A percentile compares a stretch with the other conserved stretches of the same genome.
phyloP scores from a whole-genome alignment of 2,888 invertebrate species.

The Polyommatus iphigenia region DNA sequence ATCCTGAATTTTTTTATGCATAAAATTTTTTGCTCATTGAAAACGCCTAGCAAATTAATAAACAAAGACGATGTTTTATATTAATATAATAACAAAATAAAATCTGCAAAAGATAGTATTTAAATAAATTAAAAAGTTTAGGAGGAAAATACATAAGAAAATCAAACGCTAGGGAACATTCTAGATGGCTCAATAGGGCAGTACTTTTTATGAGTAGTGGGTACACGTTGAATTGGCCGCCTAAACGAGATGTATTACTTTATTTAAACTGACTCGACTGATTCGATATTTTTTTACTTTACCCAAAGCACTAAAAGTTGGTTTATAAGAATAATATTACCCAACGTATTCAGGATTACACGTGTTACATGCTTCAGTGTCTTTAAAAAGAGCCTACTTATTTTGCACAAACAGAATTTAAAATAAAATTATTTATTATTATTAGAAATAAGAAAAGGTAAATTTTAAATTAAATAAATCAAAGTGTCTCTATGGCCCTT shows the following conservation, averaged over 20 bases:
- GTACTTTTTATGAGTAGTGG: conserved; percentile 12
- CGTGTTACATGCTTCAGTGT: no score
- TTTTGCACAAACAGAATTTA: no score
- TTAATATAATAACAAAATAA: not conserved
- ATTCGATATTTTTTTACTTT: not conserved
- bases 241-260: not conserved
- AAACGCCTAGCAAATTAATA: not conserved
- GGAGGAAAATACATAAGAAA: not conserved
- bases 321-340: no score
- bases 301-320: no score
- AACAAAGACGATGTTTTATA: not conserved
- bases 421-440: no score
- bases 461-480: no score
- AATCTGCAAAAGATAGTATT: not conserved
- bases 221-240: not conserved
- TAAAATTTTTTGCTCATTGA: not conserved
- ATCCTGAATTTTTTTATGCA: conserved; percentile 17
- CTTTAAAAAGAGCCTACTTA: no score
- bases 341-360: no score
- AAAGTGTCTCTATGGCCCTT: no score
- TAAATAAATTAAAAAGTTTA: not conserved
- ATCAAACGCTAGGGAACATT: not conserved
- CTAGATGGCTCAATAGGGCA: conserved; percentile 14
- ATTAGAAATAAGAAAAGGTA: no score
- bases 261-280: not conserved